phyloP scores from a whole-genome alignment of 2,113 vertebrate species.

The Phylloscopus trochilus region DNA sequence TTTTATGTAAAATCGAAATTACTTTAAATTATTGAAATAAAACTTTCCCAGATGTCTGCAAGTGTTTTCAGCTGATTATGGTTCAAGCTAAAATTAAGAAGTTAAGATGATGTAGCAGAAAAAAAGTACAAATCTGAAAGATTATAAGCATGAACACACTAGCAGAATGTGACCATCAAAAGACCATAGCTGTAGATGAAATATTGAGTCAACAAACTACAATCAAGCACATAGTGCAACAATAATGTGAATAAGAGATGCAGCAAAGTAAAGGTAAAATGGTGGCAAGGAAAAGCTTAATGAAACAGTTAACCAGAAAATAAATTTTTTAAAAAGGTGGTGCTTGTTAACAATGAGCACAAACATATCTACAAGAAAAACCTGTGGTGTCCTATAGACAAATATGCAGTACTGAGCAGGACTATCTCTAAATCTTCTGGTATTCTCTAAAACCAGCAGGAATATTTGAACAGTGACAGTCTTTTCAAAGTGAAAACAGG shows the following conservation, averaged over 20 bases:
- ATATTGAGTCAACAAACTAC: not conserved
- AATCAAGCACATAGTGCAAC: not conserved
- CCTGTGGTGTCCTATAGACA: rapidly evolving
- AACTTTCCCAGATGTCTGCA: not conserved
- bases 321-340: not conserved
- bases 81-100: not conserved
- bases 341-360: not conserved
- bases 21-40: not conserved
- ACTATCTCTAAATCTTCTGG: not conserved
- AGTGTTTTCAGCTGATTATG: not conserved
- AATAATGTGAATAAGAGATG: not conserved
- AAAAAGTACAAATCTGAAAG: not conserved
- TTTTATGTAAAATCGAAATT: not conserved
- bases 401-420: not conserved
- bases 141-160: not conserved
- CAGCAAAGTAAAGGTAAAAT: not conserved
- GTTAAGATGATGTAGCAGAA: not conserved
- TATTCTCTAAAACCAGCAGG: not conserved
- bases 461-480: not conserved
- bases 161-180: not conserved
- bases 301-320: not conserved
- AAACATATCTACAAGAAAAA: not conserved
- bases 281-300: not conserved
- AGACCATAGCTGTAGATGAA: not conserved
- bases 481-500: not conserved